These are phyloP conservation scores for Neoitamus cyanurus DNA, from an alignment of 2,888 invertebrate species.

Conservation along the genomic window DNA sequence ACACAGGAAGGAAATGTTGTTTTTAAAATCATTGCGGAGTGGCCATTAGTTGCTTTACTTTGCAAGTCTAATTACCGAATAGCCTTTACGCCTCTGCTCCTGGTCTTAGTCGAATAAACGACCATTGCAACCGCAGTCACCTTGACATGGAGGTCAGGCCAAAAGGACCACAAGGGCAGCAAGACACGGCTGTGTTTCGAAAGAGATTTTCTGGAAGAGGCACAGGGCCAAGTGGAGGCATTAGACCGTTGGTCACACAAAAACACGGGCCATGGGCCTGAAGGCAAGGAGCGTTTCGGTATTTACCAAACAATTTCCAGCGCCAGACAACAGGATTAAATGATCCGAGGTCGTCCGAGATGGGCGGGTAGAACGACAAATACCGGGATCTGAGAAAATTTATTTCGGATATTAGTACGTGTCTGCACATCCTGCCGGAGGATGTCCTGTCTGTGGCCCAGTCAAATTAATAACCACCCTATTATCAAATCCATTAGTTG, in stretches of 20 bases:
- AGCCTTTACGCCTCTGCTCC: constrained; percentile 2
- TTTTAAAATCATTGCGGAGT: background rate
- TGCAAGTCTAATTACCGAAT: constrained; percentile 44
- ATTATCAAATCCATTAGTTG: constrained; percentile 53
- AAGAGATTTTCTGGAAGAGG: background rate
- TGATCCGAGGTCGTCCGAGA: background rate
- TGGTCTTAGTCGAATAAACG: background rate
- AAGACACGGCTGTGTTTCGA: background rate
- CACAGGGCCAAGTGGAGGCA: background rate
- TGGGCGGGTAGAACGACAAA: background rate
- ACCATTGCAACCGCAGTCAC: constrained; percentile 11
- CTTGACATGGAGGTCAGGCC: background rate
- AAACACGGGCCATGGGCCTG: background rate
- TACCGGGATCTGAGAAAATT: constrained; percentile 39
- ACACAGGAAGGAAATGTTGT: background rate
- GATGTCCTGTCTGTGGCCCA: constrained; percentile 30
- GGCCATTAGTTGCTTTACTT: constrained; percentile 5
- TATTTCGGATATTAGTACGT: constrained; percentile 51
- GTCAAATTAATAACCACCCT: constrained; percentile 51
- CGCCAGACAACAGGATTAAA: constrained; percentile 21
- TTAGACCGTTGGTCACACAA: constrained; percentile 12
- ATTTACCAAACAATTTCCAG: constrained; percentile 38
- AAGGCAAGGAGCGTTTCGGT: background rate
- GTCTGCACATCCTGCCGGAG: constrained; percentile 49
- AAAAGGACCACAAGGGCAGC: background rate